phyloP scores from a whole-genome alignment of 2,797 vertebrate genomes.

The Coracias cyanogaster region DNA sequence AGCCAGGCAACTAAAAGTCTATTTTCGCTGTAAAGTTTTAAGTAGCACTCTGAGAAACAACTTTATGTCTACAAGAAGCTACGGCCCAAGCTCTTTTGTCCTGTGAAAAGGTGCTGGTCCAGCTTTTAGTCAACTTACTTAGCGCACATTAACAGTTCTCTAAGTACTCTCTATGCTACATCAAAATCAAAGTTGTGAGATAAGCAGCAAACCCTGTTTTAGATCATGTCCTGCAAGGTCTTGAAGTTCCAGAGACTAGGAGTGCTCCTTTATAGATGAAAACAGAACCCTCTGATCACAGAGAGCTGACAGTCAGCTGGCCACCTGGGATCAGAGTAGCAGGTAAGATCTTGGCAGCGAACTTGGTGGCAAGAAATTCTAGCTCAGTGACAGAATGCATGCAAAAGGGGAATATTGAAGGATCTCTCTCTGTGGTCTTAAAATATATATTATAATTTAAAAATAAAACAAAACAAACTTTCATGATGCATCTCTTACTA shows the following conservation, averaged over 20 bases:
- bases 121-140: background rate
- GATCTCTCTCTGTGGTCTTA: background rate
- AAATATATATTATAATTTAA: background rate
- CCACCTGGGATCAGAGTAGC: background rate
- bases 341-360: background rate
- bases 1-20: background rate
- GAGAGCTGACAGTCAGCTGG: background rate
- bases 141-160: background rate
- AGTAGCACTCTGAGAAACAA: background rate
- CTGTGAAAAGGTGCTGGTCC: background rate
- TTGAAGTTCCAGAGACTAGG: background rate
- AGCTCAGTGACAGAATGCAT: background rate
- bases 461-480: background rate
- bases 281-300: background rate
- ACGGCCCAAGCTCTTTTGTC: background rate
- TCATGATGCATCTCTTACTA: background rate
- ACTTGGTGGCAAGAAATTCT: background rate
- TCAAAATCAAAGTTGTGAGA: background rate
- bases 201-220: background rate
- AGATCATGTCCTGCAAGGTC: background rate
- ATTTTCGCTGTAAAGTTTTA: background rate
- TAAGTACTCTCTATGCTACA: background rate
- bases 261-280: background rate
- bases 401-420: background rate
- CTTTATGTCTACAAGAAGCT: background rate